Conservation (phyloP, 2,888 invertebrate genomes). For the Macrosiphum euphorbiae region DNA sequence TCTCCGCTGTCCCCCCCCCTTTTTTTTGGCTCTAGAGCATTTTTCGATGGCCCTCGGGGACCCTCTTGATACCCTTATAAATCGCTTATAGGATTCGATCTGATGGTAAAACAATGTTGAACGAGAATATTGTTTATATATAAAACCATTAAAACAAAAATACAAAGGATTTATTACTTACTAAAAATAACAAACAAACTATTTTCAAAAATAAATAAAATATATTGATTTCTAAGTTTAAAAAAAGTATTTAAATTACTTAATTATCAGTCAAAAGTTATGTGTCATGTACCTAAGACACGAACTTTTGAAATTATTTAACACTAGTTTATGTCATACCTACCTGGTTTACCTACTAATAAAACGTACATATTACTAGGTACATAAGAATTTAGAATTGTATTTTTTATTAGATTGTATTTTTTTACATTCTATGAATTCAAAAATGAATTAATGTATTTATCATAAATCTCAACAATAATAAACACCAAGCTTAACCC, state of each 20-base stretch:
- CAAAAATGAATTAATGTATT: neutral
- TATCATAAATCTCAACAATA: neutral
- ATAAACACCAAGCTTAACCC: neutral
- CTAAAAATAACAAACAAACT: slow-evolving; percentile 31
- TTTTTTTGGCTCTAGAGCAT: slow-evolving; percentile 47
- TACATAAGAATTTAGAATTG: neutral
- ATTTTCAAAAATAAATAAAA: neutral
- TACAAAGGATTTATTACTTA: slow-evolving; percentile 36
- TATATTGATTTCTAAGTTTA: neutral
- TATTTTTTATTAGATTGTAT: no score
- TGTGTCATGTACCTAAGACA: neutral
- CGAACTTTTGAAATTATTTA: neutral
- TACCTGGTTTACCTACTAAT: neutral
- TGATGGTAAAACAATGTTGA: slow-evolving; percentile 46
- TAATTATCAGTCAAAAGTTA: neutral
- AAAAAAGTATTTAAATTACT: neutral
- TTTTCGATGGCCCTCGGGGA: slow-evolving; percentile 57
- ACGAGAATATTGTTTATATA: slow-evolving; percentile 59
- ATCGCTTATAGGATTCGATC: slow-evolving; percentile 51
- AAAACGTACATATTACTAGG: neutral
- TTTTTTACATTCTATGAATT: neutral
- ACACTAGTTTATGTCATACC: neutral
- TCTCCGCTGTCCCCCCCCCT: neutral
- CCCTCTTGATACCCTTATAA: slow-evolving; percentile 60
- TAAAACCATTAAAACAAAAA: slow-evolving; percentile 49